Evolutionary conservation across 2,888 invertebrate species (phyloP), one percentile per base, ranked within the genome.

Genomic region (Megastigmus dorsalis): DNA sequence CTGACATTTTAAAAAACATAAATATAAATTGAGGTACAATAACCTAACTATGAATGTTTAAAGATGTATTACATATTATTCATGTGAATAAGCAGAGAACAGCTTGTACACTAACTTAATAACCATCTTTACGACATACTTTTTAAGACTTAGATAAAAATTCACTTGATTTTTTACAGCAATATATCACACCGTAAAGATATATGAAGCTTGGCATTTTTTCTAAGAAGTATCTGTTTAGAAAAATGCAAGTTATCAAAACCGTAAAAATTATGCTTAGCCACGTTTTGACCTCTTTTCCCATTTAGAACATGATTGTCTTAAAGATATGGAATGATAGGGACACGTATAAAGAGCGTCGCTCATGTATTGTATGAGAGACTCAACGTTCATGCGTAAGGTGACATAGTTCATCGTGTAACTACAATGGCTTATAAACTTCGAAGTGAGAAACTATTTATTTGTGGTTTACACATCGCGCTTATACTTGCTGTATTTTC

Each of bases 201-300:
- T 43, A 28, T n/a, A 43, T 26, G 15, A 2, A 45, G 13, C 33
- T 48, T 48, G 20, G 33, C 3, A 36, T 62, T 52, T 30, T 52
- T 50, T 28, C 28, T 28, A 60, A 59, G n/a, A 59, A 41, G 50
- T 30, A n/a, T 30, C 10, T 41, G 9, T 5, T 23, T 15, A 38
- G 7, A 26, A 62, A 41, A 43, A 59, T 66, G 15, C 65, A 72
- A 41, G 65, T 72, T 66, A 57, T 50, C 30, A 30, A 41, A 43
- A n/a, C 9, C 18, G 20, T 59, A 59, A 72, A 72, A 18, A 4
- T 57, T 5, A 63, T 38, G 30, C 36, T 3, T 41, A 26, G 28
- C 15, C 66, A 54, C 36, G 48, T 10, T 52, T 54, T 66, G 60
- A 66, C 72, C 66, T 73, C 30, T 66, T 73, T 73, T 66, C 28